phyloP scores from a whole-genome alignment of 2,888 invertebrate species.

The Andrena bicolor region DNA sequence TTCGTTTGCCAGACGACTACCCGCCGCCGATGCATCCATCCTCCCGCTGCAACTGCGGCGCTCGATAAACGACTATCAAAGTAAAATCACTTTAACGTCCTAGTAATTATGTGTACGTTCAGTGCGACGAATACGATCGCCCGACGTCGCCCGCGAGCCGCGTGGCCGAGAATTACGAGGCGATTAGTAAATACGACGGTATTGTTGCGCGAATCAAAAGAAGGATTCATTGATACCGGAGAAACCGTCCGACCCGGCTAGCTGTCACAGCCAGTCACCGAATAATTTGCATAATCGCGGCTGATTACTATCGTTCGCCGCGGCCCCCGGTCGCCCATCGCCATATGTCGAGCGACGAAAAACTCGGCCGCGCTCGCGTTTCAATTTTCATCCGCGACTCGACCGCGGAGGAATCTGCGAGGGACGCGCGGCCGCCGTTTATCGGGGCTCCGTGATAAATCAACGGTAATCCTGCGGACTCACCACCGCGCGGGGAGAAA shows the following conservation, averaged over 20 bases:
- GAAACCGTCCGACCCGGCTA: slow-evolving; percentile 67
- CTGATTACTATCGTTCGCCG: slow-evolving; percentile 69
- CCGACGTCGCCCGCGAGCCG: background rate
- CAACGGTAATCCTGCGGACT: background rate
- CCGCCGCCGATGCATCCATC: background rate
- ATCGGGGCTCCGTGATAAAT: slow-evolving; percentile 7
- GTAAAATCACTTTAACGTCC: slow-evolving; percentile 1
- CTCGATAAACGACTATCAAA: background rate
- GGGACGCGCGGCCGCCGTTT: background rate
- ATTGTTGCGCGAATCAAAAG: slow-evolving; percentile 43
- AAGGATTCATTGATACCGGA: slow-evolving; percentile 58
- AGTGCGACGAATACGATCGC: slow-evolving; percentile 10
- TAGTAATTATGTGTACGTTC: slow-evolving; percentile 1
- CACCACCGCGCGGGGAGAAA: background rate
- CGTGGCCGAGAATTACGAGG: slow-evolving; percentile 10
- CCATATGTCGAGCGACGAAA: slow-evolving; percentile 48
- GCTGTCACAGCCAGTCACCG: slow-evolving; percentile 73
- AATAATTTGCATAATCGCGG: slow-evolving; percentile 76
- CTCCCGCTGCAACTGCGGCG: background rate
- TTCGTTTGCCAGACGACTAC: too few relatives aligned
- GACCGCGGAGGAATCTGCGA: background rate
- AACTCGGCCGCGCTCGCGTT: slow-evolving; percentile 15
- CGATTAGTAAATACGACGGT: slow-evolving; percentile 21
- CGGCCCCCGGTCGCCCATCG: slow-evolving; percentile 43
- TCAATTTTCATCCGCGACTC: background rate